Base-by-base conservation (phyloP, 2,797 vertebrate species). In the Austrolebias charrua region DNA sequence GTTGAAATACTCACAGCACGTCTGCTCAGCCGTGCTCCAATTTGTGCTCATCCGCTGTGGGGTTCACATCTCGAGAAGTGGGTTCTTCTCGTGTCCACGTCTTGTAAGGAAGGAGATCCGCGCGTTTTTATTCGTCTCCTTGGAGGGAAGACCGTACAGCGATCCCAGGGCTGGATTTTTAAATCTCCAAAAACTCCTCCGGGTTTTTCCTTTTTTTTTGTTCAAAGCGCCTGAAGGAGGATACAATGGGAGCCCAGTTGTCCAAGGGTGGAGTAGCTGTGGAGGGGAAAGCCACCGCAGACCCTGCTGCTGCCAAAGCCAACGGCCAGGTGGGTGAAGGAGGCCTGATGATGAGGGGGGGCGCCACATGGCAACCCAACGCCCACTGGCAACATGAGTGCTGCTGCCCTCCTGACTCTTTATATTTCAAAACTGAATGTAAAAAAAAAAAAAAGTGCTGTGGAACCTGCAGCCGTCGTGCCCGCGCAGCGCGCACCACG, bases 161-260 rank as follows among this genome's bases (percentile, higher is more conserved):
- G 56, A 72, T 75, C 78, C 66, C 24, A 54, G 60, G 70, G 44
- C 79, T 90, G 88, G 90, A 92, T 76, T 85, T 88, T 85, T 84
- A 75, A 84, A 69, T 42, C 64, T 73, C 19, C 8, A 66, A 57
- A n/a, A 81, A 63, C 68, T 63, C 64, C 50, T 69, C 42, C 50
- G 71, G 74, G 43, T 83, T 89, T 89, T 86, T 85, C 47, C 20
- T 56, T 20, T 56, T 85, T 86, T 81, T 83, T 74, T 60, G 79
- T 79, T 85, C 55, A 69, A 1, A 63, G 60, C 53, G 66, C 24
- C 52, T 60, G 47, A 79, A 60, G 63, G 52, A 69, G 85, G 94
- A 59, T 76, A 88, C 70, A 86, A 97, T 97, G 96, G 96, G 96
- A 81, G 93, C 93, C 88, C 93, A 94, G 76, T 91, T 93, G 91